A percentile compares a stretch with the other conserved stretches of the same genome.
phyloP scores from a whole-genome alignment of 2,113 vertebrate genomes.

The Strigops habroptila region DNA sequence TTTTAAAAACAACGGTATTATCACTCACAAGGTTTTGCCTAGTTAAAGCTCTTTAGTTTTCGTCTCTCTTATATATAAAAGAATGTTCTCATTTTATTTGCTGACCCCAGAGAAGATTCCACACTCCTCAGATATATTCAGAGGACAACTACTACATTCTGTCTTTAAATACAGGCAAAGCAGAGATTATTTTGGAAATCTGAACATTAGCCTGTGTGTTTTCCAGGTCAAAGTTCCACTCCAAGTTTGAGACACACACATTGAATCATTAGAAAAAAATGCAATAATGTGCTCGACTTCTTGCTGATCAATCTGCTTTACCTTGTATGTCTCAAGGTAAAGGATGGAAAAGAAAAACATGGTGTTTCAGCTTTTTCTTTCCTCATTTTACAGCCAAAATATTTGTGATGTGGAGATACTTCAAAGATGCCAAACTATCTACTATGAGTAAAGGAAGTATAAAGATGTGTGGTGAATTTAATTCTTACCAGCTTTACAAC shows the following conservation, averaged over 20 bases:
- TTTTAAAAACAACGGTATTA: background rate
- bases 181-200: background rate
- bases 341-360: background rate
- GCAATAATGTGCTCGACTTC: background rate
- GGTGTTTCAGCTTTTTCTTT: background rate
- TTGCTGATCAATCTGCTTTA: background rate
- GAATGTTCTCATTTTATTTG: background rate
- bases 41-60: background rate
- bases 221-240: background rate
- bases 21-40: background rate
- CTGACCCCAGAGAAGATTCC: background rate
- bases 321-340: fast-evolving
- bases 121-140: background rate
- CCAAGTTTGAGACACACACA: background rate
- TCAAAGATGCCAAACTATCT: background rate
- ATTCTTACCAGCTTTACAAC: background rate
- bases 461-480: background rate
- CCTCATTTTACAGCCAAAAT: background rate
- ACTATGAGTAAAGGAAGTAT: background rate
- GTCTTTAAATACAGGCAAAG: background rate
- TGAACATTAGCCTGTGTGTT: background rate
- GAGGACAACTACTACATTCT: background rate
- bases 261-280: background rate
- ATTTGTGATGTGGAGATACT: background rate
- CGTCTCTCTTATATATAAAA: background rate